Conservation (phyloP, 2,113 vertebrate genomes). For the Hypanus sabinus region DNA sequence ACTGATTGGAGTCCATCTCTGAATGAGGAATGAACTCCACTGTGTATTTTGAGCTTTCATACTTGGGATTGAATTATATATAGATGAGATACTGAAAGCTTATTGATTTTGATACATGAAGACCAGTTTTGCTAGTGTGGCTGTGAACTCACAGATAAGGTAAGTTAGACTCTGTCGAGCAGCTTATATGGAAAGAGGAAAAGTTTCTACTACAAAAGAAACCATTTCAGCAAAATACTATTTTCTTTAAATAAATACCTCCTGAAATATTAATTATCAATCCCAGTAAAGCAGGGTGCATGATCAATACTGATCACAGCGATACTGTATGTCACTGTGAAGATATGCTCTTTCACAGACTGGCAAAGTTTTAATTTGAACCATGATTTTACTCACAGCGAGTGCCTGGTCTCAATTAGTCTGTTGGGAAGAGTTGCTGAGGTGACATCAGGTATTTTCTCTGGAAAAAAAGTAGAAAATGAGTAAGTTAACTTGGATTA, state of each 20-base stretch:
- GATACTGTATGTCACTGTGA: not conserved
- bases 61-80: not conserved
- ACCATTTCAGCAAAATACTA: not conserved
- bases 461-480: not conserved
- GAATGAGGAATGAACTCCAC: not conserved
- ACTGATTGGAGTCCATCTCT: not conserved
- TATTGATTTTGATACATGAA: slow-evolving; percentile 9
- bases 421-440: not conserved
- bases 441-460: not conserved
- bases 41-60: not conserved
- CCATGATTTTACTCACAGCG: not conserved
- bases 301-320: not conserved
- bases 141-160: not conserved
- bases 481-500: not conserved
- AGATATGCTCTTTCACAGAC: not conserved
- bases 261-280: not conserved
- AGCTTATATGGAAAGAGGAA: not conserved
- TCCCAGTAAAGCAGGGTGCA: not conserved
- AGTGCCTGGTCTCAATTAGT: not conserved
- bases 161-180: not conserved
- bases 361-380: not conserved
- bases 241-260: not conserved
- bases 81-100: not conserved
- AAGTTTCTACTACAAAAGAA: not conserved
- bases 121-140: not conserved